phyloP scores from a whole-genome alignment of 2,797 vertebrate species.

The Echiichthys vipera region DNA sequence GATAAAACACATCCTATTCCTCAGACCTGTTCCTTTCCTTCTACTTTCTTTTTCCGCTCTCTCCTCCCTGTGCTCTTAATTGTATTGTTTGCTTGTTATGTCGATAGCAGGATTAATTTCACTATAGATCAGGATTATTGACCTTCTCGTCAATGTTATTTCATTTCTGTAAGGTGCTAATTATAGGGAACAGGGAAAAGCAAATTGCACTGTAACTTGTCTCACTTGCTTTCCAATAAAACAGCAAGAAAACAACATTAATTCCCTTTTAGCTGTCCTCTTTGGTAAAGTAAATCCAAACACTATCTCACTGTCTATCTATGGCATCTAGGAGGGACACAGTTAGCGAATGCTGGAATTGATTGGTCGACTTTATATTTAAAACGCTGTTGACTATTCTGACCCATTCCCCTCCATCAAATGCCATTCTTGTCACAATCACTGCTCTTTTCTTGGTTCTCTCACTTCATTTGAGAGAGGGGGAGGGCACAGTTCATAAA shows the following conservation, averaged over 20 bases:
- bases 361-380: slow-evolving; percentile 58
- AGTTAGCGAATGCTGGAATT: slow-evolving; percentile 31
- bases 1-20: slow-evolving; percentile 86
- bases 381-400: slow-evolving; percentile 63
- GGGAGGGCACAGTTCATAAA: slow-evolving; percentile 80
- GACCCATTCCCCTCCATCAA: slow-evolving; percentile 60
- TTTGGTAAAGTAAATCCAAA: slow-evolving; percentile 56
- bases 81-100: slow-evolving; percentile 86
- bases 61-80: slow-evolving; percentile 80
- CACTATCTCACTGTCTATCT: slow-evolving; percentile 46
- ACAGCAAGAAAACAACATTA: slow-evolving; percentile 80
- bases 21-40: slow-evolving; percentile 69
- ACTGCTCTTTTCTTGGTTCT: slow-evolving; percentile 59
- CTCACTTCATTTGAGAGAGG: slow-evolving; percentile 68
- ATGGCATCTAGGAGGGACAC: slow-evolving; percentile 28
- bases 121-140: slow-evolving; percentile 89
- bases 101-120: slow-evolving; percentile 89
- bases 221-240: slow-evolving; percentile 84
- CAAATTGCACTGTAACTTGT: slow-evolving; percentile 88
- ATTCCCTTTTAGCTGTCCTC: slow-evolving; percentile 72
- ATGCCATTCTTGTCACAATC: slow-evolving; percentile 66
- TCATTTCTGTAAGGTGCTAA: slow-evolving; percentile 88
- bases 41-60: slow-evolving; percentile 49
- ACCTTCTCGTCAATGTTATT: slow-evolving; percentile 87
- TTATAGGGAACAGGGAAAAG: slow-evolving; percentile 84